Evolutionary conservation across 1,140 invertebrate genomes (phyloP).

Genomic region (Ceratina australensis): DNA sequence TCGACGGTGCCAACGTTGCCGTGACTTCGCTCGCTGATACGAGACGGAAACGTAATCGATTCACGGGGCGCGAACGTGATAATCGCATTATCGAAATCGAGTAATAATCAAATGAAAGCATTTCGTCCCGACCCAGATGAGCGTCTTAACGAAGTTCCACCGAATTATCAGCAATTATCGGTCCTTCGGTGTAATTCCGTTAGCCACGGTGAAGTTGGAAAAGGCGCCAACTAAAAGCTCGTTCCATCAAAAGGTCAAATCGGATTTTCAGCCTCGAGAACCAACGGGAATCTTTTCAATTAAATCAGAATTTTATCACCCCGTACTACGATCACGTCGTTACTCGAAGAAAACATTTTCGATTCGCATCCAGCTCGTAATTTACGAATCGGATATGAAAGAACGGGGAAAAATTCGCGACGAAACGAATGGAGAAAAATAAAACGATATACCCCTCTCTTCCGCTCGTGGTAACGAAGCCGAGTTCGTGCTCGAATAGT

Average conservation of each 20-base stretch:
- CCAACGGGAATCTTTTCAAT: conserved; percentile 26
- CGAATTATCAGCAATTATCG: conserved; percentile 80
- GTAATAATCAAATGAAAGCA: conserved; percentile 79
- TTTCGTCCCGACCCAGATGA: conserved; percentile 76
- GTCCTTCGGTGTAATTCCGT: conserved; percentile 77
- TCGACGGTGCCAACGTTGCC: background rate
- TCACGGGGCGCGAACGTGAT: conserved; percentile 55
- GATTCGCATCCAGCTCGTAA: background rate
- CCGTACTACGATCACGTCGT: background rate
- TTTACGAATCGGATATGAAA: too few relatives aligned
- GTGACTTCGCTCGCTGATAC: conserved; percentile 19
- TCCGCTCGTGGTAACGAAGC: background rate
- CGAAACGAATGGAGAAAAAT: background rate
- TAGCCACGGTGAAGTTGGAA: conserved; percentile 75
- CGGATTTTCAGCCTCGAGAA: conserved; percentile 42
- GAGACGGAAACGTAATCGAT: conserved; percentile 59
- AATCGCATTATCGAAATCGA: conserved; percentile 77
- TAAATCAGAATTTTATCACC: conserved; percentile 31
- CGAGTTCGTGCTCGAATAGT: conserved; percentile 23
- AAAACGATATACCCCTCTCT: background rate
- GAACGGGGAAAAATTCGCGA: background rate
- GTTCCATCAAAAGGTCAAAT: conserved; percentile 68
- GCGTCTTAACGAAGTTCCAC: conserved; percentile 79
- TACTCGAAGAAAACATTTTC: background rate
- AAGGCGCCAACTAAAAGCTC: conserved; percentile 77